These are phyloP conservation scores for Anthopleura sola DNA, from an alignment of 64 coral and sea anemone species.

Conservation along the genomic window DNA sequence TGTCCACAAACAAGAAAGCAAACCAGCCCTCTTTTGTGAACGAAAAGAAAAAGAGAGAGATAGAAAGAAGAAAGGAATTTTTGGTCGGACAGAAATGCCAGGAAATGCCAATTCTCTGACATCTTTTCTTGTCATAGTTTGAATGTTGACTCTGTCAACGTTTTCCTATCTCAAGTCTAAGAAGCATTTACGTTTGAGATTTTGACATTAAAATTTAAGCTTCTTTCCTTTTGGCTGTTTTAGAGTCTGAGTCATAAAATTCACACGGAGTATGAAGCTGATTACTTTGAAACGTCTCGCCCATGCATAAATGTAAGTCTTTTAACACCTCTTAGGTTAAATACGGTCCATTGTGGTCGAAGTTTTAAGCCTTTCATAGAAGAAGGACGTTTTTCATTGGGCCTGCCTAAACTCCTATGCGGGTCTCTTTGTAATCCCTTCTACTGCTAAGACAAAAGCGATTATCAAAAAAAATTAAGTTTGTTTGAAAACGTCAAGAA, in stretches of 20 bases:
- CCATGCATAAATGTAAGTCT: conserved; percentile 1
- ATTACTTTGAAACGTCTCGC: not conserved
- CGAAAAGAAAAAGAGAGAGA: not conserved
- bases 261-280: not conserved
- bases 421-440: not conserved
- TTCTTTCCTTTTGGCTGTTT: not conserved
- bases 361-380: not conserved
- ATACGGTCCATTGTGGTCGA: not conserved
- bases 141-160: not conserved
- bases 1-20: not conserved
- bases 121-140: too few relatives aligned
- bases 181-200: not conserved
- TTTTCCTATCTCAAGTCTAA: not conserved
- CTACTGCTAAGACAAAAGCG: conserved; percentile 5
- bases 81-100: not conserved
- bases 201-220: not conserved
- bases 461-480: conserved; percentile 21
- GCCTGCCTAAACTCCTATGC: not conserved
- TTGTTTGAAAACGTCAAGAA: conserved; percentile 17
- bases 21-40: not conserved
- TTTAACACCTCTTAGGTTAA: conserved; percentile 6
- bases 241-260: not conserved
- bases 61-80: not conserved
- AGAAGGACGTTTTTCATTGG: not conserved
- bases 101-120: not conserved